These are phyloP conservation scores for Crotalus viridis DNA, from an alignment of 2,113 vertebrate species.

Conservation along the genomic window DNA sequence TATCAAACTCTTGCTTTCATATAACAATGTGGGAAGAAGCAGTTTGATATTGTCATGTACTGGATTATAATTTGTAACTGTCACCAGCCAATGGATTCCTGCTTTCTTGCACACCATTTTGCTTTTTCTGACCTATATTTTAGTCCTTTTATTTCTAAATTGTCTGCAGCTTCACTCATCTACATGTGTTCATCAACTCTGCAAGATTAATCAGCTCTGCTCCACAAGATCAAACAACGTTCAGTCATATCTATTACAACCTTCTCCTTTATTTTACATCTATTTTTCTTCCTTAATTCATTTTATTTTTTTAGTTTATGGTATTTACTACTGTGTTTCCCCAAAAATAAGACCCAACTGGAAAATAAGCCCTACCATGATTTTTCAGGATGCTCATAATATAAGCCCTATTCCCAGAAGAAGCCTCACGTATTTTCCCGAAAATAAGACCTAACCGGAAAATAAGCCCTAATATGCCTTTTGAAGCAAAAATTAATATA, in stretches of 20 bases:
- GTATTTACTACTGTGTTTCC: not conserved
- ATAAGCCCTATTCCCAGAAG: too few species aligned
- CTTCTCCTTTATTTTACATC: not conserved
- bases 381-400: too few species aligned
- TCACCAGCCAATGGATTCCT: not conserved
- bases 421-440: too few species aligned
- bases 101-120: not conserved
- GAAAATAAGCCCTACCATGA: too few species aligned
- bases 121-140: not conserved
- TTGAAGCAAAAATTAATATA: too few species aligned
- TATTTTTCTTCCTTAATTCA: not conserved
- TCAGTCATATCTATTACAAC: not conserved
- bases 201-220: not conserved
- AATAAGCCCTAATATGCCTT: too few species aligned
- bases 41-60: not conserved
- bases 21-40: not conserved
- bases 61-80: not conserved
- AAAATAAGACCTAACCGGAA: too few species aligned
- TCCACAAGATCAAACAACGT: not conserved
- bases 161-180: not conserved
- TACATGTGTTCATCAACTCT: not conserved
- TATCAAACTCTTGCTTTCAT: not conserved
- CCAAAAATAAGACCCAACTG: too few species aligned
- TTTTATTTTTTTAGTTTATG: not conserved
- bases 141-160: not conserved